These are phyloP conservation scores for Linnaemya vulpina DNA, from an alignment of 2,888 invertebrate genomes.

Conservation along the genomic window DNA sequence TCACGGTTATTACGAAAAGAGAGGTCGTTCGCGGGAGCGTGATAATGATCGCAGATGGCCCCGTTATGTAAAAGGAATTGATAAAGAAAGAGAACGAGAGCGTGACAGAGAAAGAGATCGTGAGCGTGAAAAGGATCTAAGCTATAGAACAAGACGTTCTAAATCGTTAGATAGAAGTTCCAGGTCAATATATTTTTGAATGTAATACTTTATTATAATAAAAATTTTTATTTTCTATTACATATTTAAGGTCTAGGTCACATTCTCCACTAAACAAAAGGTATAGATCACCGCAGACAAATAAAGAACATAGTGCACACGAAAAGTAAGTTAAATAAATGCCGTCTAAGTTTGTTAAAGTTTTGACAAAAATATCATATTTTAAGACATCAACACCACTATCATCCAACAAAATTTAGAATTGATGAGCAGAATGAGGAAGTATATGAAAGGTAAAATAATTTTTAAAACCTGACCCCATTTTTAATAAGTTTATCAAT, in stretches of 20 bases:
- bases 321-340: constrained; percentile 73
- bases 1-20: constrained; percentile 75
- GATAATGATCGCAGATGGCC: constrained; percentile 70
- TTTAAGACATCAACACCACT: constrained; percentile 62
- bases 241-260: constrained; percentile 75
- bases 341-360: background rate
- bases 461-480: background rate
- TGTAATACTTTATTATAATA: background rate
- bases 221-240: background rate
- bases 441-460: constrained; percentile 52
- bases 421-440: constrained; percentile 62
- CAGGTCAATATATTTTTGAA: constrained; percentile 72
- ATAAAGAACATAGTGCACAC: constrained; percentile 73
- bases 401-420: constrained; percentile 54
- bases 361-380: background rate
- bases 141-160: constrained; percentile 73
- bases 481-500: background rate
- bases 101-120: constrained; percentile 60
- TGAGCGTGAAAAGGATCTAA: constrained; percentile 73
- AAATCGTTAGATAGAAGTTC: constrained; percentile 75
- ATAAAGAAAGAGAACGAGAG: constrained; percentile 74
- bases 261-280: constrained; percentile 75
- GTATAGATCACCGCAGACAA: constrained; percentile 75
- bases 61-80: constrained; percentile 61
- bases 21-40: constrained; percentile 73